Conservation (phyloP, 2,888 invertebrate genomes). For the Acronicta leporina region DNA sequence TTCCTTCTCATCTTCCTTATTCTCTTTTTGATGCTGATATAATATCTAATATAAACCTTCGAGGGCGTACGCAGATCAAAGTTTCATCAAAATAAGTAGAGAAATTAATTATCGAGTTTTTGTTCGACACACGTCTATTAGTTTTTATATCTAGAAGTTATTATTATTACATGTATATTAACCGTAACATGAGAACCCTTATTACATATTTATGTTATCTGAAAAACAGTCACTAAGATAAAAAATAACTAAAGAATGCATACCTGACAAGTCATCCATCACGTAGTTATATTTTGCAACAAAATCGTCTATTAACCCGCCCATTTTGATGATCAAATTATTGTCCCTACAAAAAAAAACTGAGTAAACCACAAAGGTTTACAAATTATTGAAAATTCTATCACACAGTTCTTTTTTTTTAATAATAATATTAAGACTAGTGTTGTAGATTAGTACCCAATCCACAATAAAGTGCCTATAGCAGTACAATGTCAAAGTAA, state of each 20-base stretch:
- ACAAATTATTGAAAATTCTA: background rate
- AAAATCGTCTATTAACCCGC: conserved; percentile 23
- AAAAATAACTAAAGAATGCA: background rate
- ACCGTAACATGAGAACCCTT: too few species aligned
- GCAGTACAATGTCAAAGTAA: background rate
- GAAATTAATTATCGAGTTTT: too few species aligned
- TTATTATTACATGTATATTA: too few species aligned
- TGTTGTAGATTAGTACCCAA: background rate
- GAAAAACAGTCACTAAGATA: too few species aligned
- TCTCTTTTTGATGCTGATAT: too few species aligned
- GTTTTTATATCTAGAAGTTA: too few species aligned
- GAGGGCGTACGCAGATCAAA: too few species aligned
- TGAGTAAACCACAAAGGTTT: background rate
- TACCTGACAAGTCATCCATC: conserved; percentile 49
- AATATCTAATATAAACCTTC: too few species aligned
- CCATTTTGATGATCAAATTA: conserved; percentile 18
- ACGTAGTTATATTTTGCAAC: conserved; percentile 39
- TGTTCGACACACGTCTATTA: too few species aligned
- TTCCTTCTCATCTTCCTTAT: too few species aligned
- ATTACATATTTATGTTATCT: too few species aligned
- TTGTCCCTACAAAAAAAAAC: background rate
- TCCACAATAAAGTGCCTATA: background rate
- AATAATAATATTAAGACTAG: background rate
- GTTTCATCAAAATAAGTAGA: too few species aligned
- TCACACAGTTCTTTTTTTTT: background rate